Base-by-base conservation (phyloP, 2,888 invertebrate genomes). In the Gymnosoma rotundatum region DNA sequence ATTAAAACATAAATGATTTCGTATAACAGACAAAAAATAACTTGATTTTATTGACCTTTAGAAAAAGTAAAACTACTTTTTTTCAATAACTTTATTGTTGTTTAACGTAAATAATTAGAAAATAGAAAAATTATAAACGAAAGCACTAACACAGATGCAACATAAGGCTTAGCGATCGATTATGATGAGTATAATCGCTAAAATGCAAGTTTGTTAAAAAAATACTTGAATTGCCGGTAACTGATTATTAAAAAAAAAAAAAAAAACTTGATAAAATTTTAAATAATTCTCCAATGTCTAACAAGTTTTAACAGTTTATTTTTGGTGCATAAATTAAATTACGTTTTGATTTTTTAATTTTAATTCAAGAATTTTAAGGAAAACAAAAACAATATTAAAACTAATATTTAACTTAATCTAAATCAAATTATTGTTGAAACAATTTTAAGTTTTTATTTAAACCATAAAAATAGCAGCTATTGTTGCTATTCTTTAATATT, bases 191-290 rank as follows among this genome's bases (percentile, higher is more conserved):
- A 42, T 7, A 42, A 32, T 12, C 10, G 12, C 12, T 42, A 10
- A 61, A 67, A 67, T 52, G 45, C 42, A 76, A 72, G 42, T n/a
- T 10, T 69, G 16, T 6, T 20, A 67, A 64, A 32, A 32, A 64
- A 60, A 81, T 58, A 74, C 66, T 36, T 75, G 81, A 81, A n/a
- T 48, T 52, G 75, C 64, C 75, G 75, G 75, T 81, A 58, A 70
- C 48, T 16, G 6, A 36, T 52, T 32, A 18, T 38, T 36, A 8
- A 25, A 52, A 52, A 52, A 60, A 38, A 79, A 18, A 48, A 7
- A 48, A 38, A 36, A 36, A 52, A n/a, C 50, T 9, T 32, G 63
- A 25, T 25, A 25, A 25, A 25, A 25, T 25, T 25, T 25, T 25
- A 1, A 56, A 50, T 48, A 42, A 58, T 32, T 14, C 38, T 42